phyloP scores from a whole-genome alignment of 2,888 invertebrate genomes.

The Allygus modestus region DNA sequence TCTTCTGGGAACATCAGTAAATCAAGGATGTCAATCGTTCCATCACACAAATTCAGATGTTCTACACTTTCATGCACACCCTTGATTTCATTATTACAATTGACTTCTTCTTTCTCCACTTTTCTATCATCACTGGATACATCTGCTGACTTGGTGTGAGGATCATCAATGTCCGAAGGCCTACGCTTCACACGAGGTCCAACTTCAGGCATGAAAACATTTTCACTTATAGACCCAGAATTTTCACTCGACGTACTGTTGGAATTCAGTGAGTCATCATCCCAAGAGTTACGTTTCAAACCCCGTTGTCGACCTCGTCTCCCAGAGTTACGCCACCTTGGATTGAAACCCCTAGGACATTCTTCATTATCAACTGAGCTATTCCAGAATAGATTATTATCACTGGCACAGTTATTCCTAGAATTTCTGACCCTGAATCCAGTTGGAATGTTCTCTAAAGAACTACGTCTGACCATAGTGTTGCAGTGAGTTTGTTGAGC shows the following conservation, averaged over 20 bases:
- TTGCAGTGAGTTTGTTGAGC: background rate
- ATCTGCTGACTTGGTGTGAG: background rate
- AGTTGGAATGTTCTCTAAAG: conserved; percentile 2
- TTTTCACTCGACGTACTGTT: background rate
- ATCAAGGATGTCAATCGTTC: conserved; percentile 5
- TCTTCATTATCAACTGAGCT: background rate
- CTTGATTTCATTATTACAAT: background rate
- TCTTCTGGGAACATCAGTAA: conserved; percentile 19
- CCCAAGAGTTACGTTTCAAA: conserved; percentile 28
- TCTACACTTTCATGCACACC: background rate
- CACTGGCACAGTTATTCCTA: background rate
- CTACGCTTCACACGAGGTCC: conserved; percentile 48
- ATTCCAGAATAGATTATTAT: conserved; percentile 1
- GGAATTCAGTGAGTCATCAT: background rate
- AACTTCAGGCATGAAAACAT: background rate
- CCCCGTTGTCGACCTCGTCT: background rate
- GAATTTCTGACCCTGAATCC: background rate
- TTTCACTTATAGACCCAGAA: background rate
- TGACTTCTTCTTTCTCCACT: background rate
- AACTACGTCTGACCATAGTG: background rate
- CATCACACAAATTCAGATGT: background rate
- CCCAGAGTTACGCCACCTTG: background rate
- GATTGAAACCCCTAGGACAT: background rate
- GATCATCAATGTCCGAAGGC: background rate
- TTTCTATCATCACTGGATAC: background rate